Conservation (phyloP, 2,888 invertebrate genomes). For the Rhagonycha fulva region DNA sequence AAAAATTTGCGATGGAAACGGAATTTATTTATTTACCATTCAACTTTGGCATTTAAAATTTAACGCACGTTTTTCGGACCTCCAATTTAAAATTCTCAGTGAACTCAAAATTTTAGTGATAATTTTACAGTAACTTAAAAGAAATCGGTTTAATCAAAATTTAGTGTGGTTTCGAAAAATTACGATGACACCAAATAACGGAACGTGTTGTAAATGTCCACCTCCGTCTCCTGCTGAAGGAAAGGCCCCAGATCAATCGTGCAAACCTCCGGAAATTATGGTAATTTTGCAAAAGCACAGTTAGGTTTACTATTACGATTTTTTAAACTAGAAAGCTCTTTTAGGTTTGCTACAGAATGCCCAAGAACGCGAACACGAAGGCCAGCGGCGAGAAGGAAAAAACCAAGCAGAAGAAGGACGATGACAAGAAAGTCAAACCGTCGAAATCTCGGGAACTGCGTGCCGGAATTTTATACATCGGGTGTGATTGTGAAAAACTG, state of each 20-base stretch:
- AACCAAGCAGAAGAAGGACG: conserved; percentile 6
- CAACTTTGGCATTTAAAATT: neutral
- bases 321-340: neutral
- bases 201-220: conserved; percentile 10
- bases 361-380: neutral
- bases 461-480: conserved; percentile 58
- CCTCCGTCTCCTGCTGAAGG: neutral
- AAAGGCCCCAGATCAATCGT: neutral
- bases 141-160: neutral
- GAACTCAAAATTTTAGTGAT: conserved; percentile 30
- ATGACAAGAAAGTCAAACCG: conserved; percentile 33
- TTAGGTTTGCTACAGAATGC: conserved; percentile 41
- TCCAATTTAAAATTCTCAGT: conserved; percentile 15
- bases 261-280: conserved; percentile 27
- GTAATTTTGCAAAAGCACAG: neutral
- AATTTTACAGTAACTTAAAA: neutral
- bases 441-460: conserved; percentile 61
- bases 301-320: neutral
- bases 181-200: neutral
- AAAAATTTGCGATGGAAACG: neutral
- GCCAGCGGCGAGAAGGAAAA: neutral
- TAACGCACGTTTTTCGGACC: neutral
- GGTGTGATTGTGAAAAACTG: conserved; percentile 62
- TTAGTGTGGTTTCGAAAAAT: neutral
- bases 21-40: neutral